These are phyloP conservation scores for Genyomyrus donnyi DNA, from an alignment of 2,113 vertebrate genomes.

Conservation along the genomic window DNA sequence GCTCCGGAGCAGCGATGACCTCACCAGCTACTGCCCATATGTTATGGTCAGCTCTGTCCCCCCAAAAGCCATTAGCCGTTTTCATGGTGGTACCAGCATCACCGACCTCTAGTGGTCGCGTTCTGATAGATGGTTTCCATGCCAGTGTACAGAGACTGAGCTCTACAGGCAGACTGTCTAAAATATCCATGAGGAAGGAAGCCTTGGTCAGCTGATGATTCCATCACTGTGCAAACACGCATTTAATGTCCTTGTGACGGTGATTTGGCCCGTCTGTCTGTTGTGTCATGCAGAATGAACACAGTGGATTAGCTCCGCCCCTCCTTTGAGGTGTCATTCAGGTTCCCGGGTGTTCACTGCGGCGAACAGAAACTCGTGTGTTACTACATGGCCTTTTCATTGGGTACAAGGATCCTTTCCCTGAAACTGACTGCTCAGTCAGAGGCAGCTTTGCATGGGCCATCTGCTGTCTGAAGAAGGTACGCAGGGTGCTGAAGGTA, in stretches of 20 bases:
- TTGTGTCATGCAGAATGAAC: background rate
- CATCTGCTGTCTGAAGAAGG: background rate
- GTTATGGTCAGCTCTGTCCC: constrained; percentile 18
- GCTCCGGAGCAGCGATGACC: constrained; percentile 30
- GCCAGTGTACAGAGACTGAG: background rate
- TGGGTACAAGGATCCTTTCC: background rate
- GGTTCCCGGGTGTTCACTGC: background rate
- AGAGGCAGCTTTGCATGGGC: background rate
- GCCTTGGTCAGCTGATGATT: background rate
- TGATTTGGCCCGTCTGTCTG: background rate
- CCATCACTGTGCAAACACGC: background rate
- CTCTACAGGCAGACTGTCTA: constrained; percentile 6
- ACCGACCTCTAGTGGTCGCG: background rate
- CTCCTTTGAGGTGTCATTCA: background rate
- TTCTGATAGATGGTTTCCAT: background rate
- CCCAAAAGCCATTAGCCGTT: background rate
- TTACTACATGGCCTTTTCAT: background rate
- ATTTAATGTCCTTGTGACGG: background rate
- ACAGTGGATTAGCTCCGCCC: background rate
- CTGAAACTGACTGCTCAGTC: background rate
- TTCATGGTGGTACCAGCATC: background rate
- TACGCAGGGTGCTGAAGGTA: background rate
- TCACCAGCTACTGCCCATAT: constrained; percentile 33
- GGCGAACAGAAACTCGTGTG: background rate
- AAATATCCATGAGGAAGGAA: background rate